Evolutionary conservation across 2,888 invertebrate genomes (phyloP).

Genomic region (Leptopilina myrica): DNA sequence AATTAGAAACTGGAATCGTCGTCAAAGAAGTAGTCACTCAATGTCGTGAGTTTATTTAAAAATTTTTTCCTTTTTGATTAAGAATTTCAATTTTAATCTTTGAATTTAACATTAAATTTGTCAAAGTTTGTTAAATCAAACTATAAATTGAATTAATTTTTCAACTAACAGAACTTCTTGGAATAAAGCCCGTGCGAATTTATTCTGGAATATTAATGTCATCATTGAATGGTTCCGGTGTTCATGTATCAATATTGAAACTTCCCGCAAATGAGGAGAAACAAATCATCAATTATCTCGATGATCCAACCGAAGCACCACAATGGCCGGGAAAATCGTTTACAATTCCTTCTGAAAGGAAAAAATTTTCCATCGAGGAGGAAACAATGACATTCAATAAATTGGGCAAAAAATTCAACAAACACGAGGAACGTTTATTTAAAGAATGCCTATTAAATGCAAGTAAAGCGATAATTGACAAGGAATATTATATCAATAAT

Average conservation of each 20-base stretch:
- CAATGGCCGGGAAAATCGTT: constrained; percentile 79
- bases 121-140: constrained; percentile 1
- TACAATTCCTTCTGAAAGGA: constrained; percentile 66
- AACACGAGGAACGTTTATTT: constrained; percentile 62
- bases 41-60: constrained; percentile 78
- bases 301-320: constrained; percentile 80
- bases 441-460: constrained; percentile 74
- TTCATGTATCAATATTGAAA: constrained; percentile 85
- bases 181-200: constrained; percentile 64
- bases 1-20: constrained; percentile 86
- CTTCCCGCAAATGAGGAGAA: constrained; percentile 75
- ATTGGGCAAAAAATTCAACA: constrained; percentile 59
- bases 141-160: constrained; percentile 30
- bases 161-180: constrained; percentile 58
- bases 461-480: constrained; percentile 66
- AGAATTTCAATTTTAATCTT: too few species aligned
- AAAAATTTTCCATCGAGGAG: constrained; percentile 32
- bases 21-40: constrained; percentile 82
- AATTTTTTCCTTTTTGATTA: neutral
- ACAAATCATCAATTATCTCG: constrained; percentile 79
- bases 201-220: constrained; percentile 81
- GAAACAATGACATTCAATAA: constrained; percentile 41
- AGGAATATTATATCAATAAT: constrained; percentile 68
- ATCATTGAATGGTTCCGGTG: constrained; percentile 87
- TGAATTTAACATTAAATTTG: neutral